Base-by-base conservation (phyloP, 2,888 invertebrate species). In the Sialis lutaria region DNA sequence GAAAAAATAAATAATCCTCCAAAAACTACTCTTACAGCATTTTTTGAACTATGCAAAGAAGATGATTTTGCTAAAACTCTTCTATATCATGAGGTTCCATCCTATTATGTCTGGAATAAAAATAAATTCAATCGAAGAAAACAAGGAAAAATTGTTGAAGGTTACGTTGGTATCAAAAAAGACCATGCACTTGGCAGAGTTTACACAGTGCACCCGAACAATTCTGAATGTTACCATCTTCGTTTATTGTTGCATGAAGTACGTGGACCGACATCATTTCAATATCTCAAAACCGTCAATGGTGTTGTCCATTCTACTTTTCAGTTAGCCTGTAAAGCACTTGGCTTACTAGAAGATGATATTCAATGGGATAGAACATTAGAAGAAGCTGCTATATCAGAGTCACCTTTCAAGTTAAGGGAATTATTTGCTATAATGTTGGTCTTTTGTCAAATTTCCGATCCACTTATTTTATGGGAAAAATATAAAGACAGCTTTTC, bases 341-440 rank as follows among this genome's bases (percentile, higher is more conserved):
- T 56, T 5, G 55, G 56, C 22, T 50, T 64, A 31, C 53, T 63
- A 5, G 57, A 63, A 53, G 57, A 62, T 50, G 61, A 63, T 49
- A 32, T 44, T 31, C 56, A 63, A 46, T 63, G 56, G 61, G 48
- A 52, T 50, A 6, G 33, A 12, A 45, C 55, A 12, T 35, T 62
- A 13, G 48, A 53, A 46, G 59, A 62, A 34, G 55, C 54, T 10
- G 47, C 51, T 6, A 33, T 53, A 33, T 54, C 49, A 35, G 34
- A 53, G 31, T 48, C 52, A 40, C 53, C 54, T 30, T 35, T 42
- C 35, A 51, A 39, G 45, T 50, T 53, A 13, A 44, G 52, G 35
- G 51, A 53, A 12, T 39, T 57, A 35, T 55, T 55, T 48, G 50
- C 51, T 37, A 49, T 52, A 33, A 54, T 55, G 49, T 48, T 55